phyloP scores from a whole-genome alignment of 2,888 invertebrate species.

The Nebria brevicollis region DNA sequence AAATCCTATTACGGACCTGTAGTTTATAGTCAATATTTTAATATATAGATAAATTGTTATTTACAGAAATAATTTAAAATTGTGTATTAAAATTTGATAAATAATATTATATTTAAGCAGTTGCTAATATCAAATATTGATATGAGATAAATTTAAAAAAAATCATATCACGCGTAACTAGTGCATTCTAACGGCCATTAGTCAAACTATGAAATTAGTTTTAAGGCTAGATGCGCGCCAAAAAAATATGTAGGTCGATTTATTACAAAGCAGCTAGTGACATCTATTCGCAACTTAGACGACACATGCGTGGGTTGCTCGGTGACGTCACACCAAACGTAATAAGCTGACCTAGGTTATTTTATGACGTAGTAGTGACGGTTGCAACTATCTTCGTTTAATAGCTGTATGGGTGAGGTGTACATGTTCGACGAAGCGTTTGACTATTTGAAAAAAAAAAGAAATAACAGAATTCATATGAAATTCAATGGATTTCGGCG shows the following conservation, averaged over 20 bases:
- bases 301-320: conserved; percentile 18
- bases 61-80: too few relatives aligned
- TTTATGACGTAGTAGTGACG: conserved; percentile 30
- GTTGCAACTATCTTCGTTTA: not conserved
- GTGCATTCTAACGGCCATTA: conserved; percentile 26
- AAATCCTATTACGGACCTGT: too few relatives aligned
- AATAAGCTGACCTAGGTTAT: conserved; percentile 40
- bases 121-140: too few relatives aligned
- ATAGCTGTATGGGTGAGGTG: not conserved
- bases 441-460: not conserved
- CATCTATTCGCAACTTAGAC: conserved; percentile 25
- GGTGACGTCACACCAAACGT: conserved; percentile 32
- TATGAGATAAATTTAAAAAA: too few relatives aligned
- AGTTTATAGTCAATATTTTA: too few relatives aligned
- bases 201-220: conserved; percentile 38
- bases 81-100: too few relatives aligned
- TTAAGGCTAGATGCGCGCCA: conserved; percentile 42
- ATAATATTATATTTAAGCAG: too few relatives aligned
- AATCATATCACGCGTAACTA: not conserved
- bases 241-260: conserved; percentile 35
- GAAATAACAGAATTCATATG: conserved; percentile 11
- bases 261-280: conserved; percentile 13
- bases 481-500: conserved; percentile 29
- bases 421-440: not conserved
- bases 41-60: too few relatives aligned